Evolutionary conservation across 64 coral and sea anemone species (phyloP), one percentile per base, ranked within the genome.

Genomic region (Stichodactyla mertensii): DNA sequence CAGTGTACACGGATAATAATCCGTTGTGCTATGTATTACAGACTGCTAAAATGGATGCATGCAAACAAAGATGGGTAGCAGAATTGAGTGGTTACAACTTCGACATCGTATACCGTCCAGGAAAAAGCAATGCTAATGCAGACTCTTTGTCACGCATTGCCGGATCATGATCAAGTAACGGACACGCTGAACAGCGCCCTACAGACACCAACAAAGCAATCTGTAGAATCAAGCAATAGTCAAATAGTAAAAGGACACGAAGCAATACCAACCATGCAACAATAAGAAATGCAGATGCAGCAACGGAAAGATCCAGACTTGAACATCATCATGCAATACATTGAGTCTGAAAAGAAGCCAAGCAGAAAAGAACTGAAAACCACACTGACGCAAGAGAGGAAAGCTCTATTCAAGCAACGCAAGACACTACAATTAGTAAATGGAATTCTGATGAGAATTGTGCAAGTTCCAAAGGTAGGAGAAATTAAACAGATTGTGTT

Each of bases 1-100:
- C 70, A n/a, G 28, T 85, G 7, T 71, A 81, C 5, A 90, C 89
- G 10, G 83, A 90, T 77, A 77, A 77, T 31, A 77, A 77, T 77
- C 70, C 70, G 19, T 31, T 77, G 70, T 23, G 20, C 19, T 77
- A 77, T 77, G 70, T 77, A 59, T 4, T 59, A 59, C 57, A 6
- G 22, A 87, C 52, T 20, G 71, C 86, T 19, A 82, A 88, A 28
- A 13, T 82, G 22, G 79, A 71, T 6, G 87, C 78, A 16, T 31
- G 23, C 19, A 55, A 45, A 20, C 87, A 88, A 16, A 60, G 87
- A 62, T 82, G 77, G 78, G 23, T 80, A 11, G 51, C 87, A 62
- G 77, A 52, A 80, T 54, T 80, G 13, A 54, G 31, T 80, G 78
- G 78, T 5, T 80, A 80, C 52, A 78, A 78, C 45, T 78, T 78